Percentiles rank a stretch among this genome's conserved stretches.
Conservation (phyloP, 2,888 invertebrate genomes). For the Zhuqinia jingwanae region DNA sequence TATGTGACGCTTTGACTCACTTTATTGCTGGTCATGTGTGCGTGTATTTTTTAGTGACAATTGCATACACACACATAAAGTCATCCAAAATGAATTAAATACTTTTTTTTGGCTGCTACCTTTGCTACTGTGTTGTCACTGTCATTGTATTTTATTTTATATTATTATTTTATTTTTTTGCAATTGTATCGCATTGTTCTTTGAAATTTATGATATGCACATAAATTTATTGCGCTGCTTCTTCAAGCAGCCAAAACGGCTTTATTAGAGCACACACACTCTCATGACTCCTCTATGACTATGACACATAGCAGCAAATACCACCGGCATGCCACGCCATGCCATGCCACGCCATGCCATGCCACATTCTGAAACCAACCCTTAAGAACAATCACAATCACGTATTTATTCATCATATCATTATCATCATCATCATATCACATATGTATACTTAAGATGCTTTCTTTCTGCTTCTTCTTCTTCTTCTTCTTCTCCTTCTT, state of each 20-base stretch:
- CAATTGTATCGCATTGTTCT: neutral
- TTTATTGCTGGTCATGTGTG: conserved; percentile 14
- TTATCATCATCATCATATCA: no score
- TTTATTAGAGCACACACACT: conserved; percentile 64
- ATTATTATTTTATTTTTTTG: conserved; percentile 1
- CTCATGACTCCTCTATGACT: no score
- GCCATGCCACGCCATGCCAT: neutral
- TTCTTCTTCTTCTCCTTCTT: no score
- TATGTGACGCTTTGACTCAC: neutral
- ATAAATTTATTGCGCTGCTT: neutral
- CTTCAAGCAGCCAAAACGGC: conserved; percentile 43
- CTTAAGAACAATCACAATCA: conserved; percentile 27
- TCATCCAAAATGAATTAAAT: conserved; percentile 26
- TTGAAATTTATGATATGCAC: no score
- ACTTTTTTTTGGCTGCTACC: conserved; percentile 3
- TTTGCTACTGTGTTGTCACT: neutral
- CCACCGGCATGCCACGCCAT: no score
- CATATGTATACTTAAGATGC: no score
- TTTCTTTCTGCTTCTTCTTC: conserved; percentile 49
- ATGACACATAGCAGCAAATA: neutral
- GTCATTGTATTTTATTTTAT: conserved; percentile 28
- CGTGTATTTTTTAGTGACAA: conserved; percentile 58
- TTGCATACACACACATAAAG: neutral
- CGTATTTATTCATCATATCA: conserved; percentile 55
- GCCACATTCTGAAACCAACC: neutral